Conservation (phyloP, 2,113 vertebrate species). For the Oreochromis tanganicae region DNA sequence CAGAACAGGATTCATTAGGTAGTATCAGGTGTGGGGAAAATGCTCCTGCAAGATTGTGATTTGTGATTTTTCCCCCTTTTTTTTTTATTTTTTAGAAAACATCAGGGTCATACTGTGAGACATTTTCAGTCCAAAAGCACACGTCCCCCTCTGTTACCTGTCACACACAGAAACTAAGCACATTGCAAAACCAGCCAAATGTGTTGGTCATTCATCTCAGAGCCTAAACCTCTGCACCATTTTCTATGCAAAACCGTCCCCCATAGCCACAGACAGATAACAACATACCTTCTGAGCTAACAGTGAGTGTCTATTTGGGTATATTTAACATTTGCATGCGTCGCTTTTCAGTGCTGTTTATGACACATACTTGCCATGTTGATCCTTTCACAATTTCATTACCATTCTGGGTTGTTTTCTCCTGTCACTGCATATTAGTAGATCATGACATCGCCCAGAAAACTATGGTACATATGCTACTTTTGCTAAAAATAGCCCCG, state of each 20-base stretch:
- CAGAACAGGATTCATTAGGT: not conserved
- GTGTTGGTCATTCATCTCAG: not conserved
- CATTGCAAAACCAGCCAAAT: not conserved
- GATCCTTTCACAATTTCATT: not conserved
- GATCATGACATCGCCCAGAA: not conserved
- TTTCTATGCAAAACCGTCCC: not conserved
- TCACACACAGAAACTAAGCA: not conserved
- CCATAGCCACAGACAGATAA: not conserved
- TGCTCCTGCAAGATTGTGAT: not conserved
- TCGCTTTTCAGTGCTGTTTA: not conserved
- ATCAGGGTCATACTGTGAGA: not conserved
- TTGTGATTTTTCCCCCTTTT: rapidly evolving
- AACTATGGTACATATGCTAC: not conserved
- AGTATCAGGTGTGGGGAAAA: not conserved
- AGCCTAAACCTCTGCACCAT: not conserved
- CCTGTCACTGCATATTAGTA: not conserved
- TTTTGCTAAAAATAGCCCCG: not conserved
- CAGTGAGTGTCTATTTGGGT: not conserved
- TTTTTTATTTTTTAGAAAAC: not conserved
- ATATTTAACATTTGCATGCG: not conserved
- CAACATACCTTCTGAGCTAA: not conserved
- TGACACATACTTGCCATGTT: not conserved
- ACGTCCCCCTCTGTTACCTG: too few species aligned
- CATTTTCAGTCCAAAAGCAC: not conserved
- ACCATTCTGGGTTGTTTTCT: not conserved